Evolutionary conservation across 2,888 invertebrate genomes (phyloP).

Genomic region (Zaprionus obscuricornis): DNA sequence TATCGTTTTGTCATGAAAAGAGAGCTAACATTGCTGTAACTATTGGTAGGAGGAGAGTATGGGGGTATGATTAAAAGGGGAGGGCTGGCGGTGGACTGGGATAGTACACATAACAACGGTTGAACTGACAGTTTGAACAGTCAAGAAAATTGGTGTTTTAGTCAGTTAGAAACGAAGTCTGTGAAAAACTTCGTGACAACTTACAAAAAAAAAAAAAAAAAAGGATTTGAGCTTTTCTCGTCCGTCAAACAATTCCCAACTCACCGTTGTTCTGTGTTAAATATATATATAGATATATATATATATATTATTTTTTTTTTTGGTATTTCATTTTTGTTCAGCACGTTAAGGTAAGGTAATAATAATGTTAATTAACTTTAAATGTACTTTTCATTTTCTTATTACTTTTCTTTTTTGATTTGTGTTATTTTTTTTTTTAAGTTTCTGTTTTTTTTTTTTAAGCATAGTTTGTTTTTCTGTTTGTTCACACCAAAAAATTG

Average conservation of each 20-base stretch:
- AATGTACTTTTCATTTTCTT: slow-evolving; percentile 47
- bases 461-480: slow-evolving; percentile 53
- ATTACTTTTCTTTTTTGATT: slow-evolving; percentile 53
- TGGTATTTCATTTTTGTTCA: slow-evolving; percentile 1
- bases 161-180: slow-evolving; percentile 55
- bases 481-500: slow-evolving; percentile 61
- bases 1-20: slow-evolving; percentile 45
- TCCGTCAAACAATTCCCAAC: slow-evolving; percentile 47
- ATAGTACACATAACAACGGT: slow-evolving; percentile 49
- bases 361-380: slow-evolving; percentile 74
- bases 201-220: no score
- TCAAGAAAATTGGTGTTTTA: slow-evolving; percentile 75
- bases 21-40: slow-evolving; percentile 37
- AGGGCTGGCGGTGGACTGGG: no score
- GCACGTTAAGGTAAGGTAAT: slow-evolving; percentile 43
- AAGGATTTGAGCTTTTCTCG: slow-evolving; percentile 72
- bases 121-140: slow-evolving; percentile 58
- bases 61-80: no score
- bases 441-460: slow-evolving; percentile 49
- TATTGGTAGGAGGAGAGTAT: slow-evolving; percentile 7
- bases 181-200: slow-evolving; percentile 48
- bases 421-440: no score
- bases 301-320: not conserved
- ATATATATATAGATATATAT: slow-evolving; percentile 15
- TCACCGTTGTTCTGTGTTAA: slow-evolving; percentile 44